phyloP scores from a whole-genome alignment of 1,140 invertebrate species.

The Leptinotarsa defecta region DNA sequence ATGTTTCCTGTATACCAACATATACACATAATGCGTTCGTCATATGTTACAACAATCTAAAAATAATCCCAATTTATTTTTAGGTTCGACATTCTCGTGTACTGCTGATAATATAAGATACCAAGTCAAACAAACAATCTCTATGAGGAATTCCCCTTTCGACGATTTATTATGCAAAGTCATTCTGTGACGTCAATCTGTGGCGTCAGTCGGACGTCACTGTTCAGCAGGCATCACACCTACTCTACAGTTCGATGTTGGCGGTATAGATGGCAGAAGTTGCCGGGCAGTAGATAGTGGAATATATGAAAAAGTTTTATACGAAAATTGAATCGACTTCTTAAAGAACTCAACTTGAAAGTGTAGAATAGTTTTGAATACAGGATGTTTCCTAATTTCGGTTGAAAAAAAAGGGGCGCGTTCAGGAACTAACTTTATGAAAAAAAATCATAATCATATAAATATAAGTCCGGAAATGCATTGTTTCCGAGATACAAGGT shows the following conservation, averaged over 20 bases:
- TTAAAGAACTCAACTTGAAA: no score
- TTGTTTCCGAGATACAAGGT: no score
- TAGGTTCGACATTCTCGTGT: background rate
- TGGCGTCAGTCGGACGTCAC: background rate
- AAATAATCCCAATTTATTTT: background rate
- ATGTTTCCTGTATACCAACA: background rate
- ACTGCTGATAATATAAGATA: background rate
- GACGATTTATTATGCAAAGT: background rate
- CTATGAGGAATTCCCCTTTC: constrained; percentile 2
- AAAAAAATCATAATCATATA: no score
- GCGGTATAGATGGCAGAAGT: background rate
- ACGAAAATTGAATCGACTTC: no score
- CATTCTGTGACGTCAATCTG: background rate
- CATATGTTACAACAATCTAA: background rate
- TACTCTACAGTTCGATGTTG: background rate
- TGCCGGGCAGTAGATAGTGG: background rate
- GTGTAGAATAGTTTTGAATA: no score
- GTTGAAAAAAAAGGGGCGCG: no score
- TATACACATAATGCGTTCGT: background rate
- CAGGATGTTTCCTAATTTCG: no score
- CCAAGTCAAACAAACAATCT: background rate
- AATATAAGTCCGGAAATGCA: no score
- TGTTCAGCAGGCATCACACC: background rate
- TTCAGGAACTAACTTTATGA: no score
- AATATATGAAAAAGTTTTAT: no score